These are phyloP conservation scores for Hirtodrosophila trivittata DNA, from an alignment of 2,888 invertebrate species.

Conservation along the genomic window DNA sequence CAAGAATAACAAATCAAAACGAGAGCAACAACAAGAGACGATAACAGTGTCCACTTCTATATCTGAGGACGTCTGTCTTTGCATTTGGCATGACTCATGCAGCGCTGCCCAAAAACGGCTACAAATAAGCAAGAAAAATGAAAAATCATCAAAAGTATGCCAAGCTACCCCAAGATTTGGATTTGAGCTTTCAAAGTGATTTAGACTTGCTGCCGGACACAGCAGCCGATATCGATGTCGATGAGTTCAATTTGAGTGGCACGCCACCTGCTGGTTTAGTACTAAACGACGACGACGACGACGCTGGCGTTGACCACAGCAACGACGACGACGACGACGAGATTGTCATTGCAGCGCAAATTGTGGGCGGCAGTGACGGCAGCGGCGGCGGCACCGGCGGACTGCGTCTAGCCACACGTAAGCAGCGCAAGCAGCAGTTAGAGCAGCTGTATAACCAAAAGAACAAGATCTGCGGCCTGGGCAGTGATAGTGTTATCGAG, in stretches of 20 bases:
- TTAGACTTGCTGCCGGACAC: slow-evolving; percentile 78
- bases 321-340: slow-evolving; percentile 74
- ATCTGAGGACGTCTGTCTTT: slow-evolving; percentile 19
- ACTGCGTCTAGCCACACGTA: slow-evolving; percentile 59
- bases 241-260: slow-evolving; percentile 61
- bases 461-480: slow-evolving; percentile 76
- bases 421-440: slow-evolving; percentile 57
- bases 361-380: slow-evolving; percentile 48
- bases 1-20: slow-evolving; percentile 43
- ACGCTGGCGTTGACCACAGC: slow-evolving; percentile 72
- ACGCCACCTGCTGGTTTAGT: slow-evolving; percentile 58
- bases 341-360: slow-evolving; percentile 73
- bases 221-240: slow-evolving; percentile 72
- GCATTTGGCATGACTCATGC: slow-evolving; percentile 66
- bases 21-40: slow-evolving; percentile 29
- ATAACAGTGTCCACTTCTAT: slow-evolving; percentile 44
- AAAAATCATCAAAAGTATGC: slow-evolving; percentile 84
- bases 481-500: slow-evolving; percentile 81
- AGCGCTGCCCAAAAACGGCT: slow-evolving; percentile 16
- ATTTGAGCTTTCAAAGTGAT: slow-evolving; percentile 82
- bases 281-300: slow-evolving; percentile 50
- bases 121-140: slow-evolving; percentile 68
- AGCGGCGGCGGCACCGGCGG: slow-evolving; percentile 56
- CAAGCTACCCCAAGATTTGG: slow-evolving; percentile 83
- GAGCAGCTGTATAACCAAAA: slow-evolving; percentile 77